Evolutionary conservation across 2,888 invertebrate species (phyloP), one percentile per base, ranked within the genome.

Genomic region (Meganola albula): DNA sequence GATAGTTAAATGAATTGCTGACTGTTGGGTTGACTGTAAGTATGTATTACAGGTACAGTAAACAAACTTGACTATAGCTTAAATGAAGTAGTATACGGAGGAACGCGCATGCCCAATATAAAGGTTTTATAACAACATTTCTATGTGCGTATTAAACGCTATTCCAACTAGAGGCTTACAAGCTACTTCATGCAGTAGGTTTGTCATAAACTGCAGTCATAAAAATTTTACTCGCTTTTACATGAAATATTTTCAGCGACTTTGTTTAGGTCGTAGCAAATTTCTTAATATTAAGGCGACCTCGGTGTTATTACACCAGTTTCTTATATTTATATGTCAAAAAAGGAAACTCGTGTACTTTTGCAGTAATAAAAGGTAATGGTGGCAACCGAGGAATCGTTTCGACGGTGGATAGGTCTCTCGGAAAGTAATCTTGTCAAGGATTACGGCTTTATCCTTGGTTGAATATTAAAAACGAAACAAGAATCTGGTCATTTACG

Each of bases 291-390:
- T 58, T 57, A 61, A 58, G 49, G 58, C 53, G 55, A 63, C 61
- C 63, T 56, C 48, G 48, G 53, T 67, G 71, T 71, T 70, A 69
- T 66, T 63, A 62, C 61, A 25, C 56, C 57, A 58, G 61, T 68
- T 61, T 62, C 60, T 68, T 66, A 65, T 71, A 64, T 71, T 70
- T 72, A 63, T 69, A 62, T 59, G 61, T 61, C 66, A 73, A 75
- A 76, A 76, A 77, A 77, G 75, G 71, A 70, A 75, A 78, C 54
- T 58, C 71, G 57, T 77, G 79, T 79, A 72, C 63, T 68, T 67
- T 68, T 57, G 45, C 48, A 58, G 66, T 73, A 75, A 75, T 79
- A 76, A 79, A 79, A 76, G 48, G 63, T 74, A 74, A 78, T 74
- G 73, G 65, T 59, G 58, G 63, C 54, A 53, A 48, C 51, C 54